phyloP scores from a whole-genome alignment of 2,113 vertebrate species.

The Myrmecophaga tridactyla region DNA sequence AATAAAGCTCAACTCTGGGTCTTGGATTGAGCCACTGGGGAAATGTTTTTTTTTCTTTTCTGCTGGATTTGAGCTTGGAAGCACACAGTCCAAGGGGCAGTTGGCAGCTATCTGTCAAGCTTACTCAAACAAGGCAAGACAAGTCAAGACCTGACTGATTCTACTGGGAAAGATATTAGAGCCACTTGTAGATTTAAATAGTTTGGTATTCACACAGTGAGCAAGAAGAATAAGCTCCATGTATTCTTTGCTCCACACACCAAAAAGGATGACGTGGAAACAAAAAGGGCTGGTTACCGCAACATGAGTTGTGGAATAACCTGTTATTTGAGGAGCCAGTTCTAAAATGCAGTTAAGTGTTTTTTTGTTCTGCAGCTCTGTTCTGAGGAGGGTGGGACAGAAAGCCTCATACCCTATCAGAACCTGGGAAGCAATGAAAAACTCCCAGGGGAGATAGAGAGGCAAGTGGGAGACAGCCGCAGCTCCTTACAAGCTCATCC shows the following conservation, averaged over 20 bases:
- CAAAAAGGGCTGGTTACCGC: neutral
- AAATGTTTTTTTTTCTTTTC: neutral
- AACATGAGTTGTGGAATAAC: neutral
- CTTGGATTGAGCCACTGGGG: neutral
- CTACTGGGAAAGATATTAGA: neutral
- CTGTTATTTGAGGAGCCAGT: neutral
- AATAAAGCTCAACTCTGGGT: slow-evolving; percentile 1
- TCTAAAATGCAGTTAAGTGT: neutral
- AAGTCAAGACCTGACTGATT: neutral
- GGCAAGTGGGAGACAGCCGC: neutral
- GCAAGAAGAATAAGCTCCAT: neutral
- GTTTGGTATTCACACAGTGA: neutral
- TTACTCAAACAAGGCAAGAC: neutral
- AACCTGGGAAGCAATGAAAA: neutral
- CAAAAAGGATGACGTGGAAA: neutral
- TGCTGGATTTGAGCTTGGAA: neutral
- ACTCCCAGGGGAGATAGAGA: neutral
- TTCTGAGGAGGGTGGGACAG: neutral
- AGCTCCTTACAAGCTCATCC: neutral
- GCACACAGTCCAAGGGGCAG: neutral
- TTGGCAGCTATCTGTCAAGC: neutral
- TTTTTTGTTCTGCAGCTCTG: neutral
- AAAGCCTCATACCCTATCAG: neutral
- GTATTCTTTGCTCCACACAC: neutral
- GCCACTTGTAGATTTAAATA: neutral